phyloP scores from a whole-genome alignment of 2,888 invertebrate species.

The Luperina nickerlii region DNA sequence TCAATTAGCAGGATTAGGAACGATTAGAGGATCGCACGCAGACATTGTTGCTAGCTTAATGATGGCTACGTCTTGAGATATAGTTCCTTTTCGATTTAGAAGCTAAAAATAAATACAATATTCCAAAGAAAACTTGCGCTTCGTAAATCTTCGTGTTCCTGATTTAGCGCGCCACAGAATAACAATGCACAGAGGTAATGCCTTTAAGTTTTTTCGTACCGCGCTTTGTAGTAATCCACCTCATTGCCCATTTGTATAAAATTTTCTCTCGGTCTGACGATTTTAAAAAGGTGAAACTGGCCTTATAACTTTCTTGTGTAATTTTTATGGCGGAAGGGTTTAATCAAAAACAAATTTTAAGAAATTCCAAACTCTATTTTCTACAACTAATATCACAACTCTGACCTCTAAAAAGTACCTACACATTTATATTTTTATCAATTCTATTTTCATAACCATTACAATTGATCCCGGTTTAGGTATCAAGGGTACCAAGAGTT shows the following conservation, averaged over 20 bases:
- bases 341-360: not conserved
- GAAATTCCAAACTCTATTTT: not conserved
- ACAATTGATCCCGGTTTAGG: not conserved
- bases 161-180: not conserved
- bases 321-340: not conserved
- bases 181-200: too few species aligned
- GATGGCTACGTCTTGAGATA: conserved; percentile 2
- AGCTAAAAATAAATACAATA: not conserved
- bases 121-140: not conserved
- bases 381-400: conserved; percentile 6
- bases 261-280: too few species aligned
- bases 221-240: too few species aligned
- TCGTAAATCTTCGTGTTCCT: not conserved
- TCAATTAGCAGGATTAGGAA: conserved; percentile 56
- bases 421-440: not conserved
- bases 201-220: too few species aligned
- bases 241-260: too few species aligned
- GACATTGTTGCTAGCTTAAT: conserved; percentile 25
- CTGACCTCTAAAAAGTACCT: not conserved
- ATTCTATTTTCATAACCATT: not conserved
- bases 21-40: conserved; percentile 40
- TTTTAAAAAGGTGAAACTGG: too few species aligned
- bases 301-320: not conserved
- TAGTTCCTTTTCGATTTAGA: not conserved
- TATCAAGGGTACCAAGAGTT: not conserved